These are phyloP conservation scores for Diorhabda sublineata DNA, from an alignment of 1,140 invertebrate genomes.

Conservation along the genomic window DNA sequence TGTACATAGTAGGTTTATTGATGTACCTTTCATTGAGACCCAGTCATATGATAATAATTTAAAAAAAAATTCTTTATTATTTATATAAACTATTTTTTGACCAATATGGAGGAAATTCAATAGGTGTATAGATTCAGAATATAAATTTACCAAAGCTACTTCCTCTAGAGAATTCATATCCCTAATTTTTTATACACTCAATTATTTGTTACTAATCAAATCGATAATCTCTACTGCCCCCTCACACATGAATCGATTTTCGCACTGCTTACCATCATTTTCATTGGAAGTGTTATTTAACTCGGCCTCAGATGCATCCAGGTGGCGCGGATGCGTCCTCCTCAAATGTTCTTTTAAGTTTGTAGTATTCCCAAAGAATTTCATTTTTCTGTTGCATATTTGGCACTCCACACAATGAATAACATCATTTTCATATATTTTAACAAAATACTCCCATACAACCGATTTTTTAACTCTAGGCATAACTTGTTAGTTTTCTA, in stretches of 20 bases:
- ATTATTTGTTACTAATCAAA: no score
- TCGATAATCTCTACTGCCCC: no score
- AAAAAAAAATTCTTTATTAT: no score
- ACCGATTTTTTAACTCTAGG: not conserved
- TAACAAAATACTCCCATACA: not conserved
- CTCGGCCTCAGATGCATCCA: not conserved
- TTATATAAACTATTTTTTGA: no score
- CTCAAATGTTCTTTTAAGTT: constrained; percentile 11
- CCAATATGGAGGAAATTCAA: no score
- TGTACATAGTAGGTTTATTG: no score
- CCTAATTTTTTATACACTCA: no score
- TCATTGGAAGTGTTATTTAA: not conserved
- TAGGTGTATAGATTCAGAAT: no score
- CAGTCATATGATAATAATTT: no score
- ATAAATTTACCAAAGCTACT: no score
- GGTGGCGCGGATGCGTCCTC: not conserved
- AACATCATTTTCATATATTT: not conserved
- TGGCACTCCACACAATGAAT: not conserved
- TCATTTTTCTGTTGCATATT: constrained; percentile 9
- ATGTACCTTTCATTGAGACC: no score
- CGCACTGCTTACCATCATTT: not conserved
- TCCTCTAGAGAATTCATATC: no score
- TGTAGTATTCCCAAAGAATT: constrained; percentile 10
- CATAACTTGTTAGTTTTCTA: not conserved
- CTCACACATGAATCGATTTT: not conserved